Evolutionary conservation across 1,140 invertebrate genomes (phyloP).

Genomic region (Papilio glaucus): DNA sequence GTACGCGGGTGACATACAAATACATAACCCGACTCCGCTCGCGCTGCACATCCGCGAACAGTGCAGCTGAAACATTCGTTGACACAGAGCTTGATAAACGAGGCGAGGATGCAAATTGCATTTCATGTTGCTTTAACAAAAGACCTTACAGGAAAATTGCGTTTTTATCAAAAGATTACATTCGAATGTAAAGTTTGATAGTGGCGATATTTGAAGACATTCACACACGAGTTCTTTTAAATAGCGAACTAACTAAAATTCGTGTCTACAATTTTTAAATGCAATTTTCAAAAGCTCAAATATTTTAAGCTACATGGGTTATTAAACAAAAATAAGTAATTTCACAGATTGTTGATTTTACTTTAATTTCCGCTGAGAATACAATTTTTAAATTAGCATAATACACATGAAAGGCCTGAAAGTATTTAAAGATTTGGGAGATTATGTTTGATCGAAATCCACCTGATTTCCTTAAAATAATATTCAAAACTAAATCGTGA

Average conservation of each 20-base stretch:
- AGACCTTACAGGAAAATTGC: neutral
- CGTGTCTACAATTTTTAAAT: neutral
- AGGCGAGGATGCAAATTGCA: neutral
- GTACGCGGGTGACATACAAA: neutral
- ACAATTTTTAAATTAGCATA: too few relatives aligned
- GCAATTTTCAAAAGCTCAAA: constrained; percentile 8
- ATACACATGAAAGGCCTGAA: too few relatives aligned
- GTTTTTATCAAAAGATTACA: constrained; percentile 1
- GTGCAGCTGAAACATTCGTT: neutral
- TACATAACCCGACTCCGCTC: neutral
- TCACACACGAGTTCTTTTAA: too few relatives aligned
- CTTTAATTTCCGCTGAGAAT: too few relatives aligned
- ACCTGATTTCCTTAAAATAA: too few relatives aligned
- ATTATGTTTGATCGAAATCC: too few relatives aligned
- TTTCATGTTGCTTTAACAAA: neutral
- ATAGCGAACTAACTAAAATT: neutral
- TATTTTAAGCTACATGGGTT: too few relatives aligned
- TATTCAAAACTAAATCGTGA: too few relatives aligned
- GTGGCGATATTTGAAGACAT: too few relatives aligned
- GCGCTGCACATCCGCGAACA: neutral
- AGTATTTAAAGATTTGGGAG: too few relatives aligned
- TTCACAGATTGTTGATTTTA: too few relatives aligned
- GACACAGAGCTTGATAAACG: neutral
- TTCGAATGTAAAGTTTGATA: neutral
- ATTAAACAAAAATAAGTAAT: too few relatives aligned